A percentile compares a stretch with the other conserved stretches of the same genome.
phyloP scores from a whole-genome alignment of 2,888 invertebrate genomes.

The Eupithecia inturbata region DNA sequence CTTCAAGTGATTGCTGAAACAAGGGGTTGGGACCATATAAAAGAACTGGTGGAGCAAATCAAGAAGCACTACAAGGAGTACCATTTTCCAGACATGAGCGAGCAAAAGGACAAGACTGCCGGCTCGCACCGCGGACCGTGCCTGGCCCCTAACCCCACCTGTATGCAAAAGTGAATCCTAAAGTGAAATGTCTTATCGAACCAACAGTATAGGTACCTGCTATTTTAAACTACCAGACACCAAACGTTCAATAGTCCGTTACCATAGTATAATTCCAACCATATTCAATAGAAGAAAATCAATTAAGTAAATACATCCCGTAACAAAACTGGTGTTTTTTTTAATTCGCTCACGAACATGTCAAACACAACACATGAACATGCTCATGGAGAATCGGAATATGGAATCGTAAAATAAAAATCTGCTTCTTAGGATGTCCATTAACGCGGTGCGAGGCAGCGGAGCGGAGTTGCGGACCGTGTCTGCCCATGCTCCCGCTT shows the following conservation, averaged over 20 bases:
- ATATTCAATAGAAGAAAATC: neutral
- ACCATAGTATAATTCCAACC: neutral
- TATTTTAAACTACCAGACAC: neutral
- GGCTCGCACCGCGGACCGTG: slow-evolving; percentile 69
- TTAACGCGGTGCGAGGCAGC: no score
- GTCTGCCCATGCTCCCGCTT: no score
- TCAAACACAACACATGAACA: no score
- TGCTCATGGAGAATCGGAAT: no score
- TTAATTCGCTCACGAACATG: no score
- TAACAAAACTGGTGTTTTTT: neutral
- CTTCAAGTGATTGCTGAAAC: slow-evolving; percentile 95
- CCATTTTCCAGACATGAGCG: slow-evolving; percentile 66
- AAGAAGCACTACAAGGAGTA: slow-evolving; percentile 87
- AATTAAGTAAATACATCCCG: neutral
- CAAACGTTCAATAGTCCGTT: neutral
- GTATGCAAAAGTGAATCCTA: slow-evolving; percentile 70
- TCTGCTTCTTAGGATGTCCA: no score
- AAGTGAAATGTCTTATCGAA: neutral
- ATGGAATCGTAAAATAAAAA: no score
- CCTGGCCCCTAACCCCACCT: slow-evolving; percentile 75
- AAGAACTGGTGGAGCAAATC: slow-evolving; percentile 68
- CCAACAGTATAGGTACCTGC: neutral
- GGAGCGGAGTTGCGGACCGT: no score
- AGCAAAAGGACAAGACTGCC: slow-evolving; percentile 53
- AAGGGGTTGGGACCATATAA: slow-evolving; percentile 90